These are phyloP conservation scores for Euglossa dilemma DNA, from an alignment of 1,140 invertebrate species.

Conservation along the genomic window DNA sequence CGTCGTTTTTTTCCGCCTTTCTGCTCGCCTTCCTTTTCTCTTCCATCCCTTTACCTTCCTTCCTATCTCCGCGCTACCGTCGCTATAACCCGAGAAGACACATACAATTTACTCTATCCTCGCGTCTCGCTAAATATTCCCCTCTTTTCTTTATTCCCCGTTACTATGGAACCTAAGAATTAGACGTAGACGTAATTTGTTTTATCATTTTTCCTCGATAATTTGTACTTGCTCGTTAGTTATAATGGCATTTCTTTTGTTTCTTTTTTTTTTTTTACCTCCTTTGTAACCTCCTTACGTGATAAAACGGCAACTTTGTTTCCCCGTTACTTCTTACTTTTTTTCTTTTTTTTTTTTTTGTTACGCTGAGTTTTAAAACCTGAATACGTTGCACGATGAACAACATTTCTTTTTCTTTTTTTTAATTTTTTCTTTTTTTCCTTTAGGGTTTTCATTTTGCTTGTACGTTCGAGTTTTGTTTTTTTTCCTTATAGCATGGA, in stretches of 20 bases:
- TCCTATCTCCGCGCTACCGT: slow-evolving; percentile 24
- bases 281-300: slow-evolving; percentile 59
- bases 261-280: slow-evolving; percentile 44
- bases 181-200: slow-evolving; percentile 75
- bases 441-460: slow-evolving; percentile 70
- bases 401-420: slow-evolving; percentile 35
- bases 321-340: slow-evolving; percentile 9
- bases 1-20: not conserved
- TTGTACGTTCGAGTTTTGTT: slow-evolving; percentile 69
- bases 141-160: slow-evolving; percentile 42
- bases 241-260: slow-evolving; percentile 80
- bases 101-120: slow-evolving; percentile 54
- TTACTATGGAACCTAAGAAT: slow-evolving; percentile 71
- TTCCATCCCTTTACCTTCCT: no score
- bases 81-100: slow-evolving; percentile 42
- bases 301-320: slow-evolving; percentile 75
- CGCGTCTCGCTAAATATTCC: slow-evolving; percentile 59
- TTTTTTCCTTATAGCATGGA: slow-evolving; percentile 49
- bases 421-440: no score
- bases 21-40: not conserved
- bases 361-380: slow-evolving; percentile 77
- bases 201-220: slow-evolving; percentile 71
- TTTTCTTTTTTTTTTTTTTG: slow-evolving; percentile 51
- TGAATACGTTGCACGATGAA: slow-evolving; percentile 78
- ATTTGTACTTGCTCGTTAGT: slow-evolving; percentile 83